Percentiles rank a stretch among this genome's conserved stretches.
Conservation (phyloP, 2,888 invertebrate genomes). For the Ochropacha duplaris region DNA sequence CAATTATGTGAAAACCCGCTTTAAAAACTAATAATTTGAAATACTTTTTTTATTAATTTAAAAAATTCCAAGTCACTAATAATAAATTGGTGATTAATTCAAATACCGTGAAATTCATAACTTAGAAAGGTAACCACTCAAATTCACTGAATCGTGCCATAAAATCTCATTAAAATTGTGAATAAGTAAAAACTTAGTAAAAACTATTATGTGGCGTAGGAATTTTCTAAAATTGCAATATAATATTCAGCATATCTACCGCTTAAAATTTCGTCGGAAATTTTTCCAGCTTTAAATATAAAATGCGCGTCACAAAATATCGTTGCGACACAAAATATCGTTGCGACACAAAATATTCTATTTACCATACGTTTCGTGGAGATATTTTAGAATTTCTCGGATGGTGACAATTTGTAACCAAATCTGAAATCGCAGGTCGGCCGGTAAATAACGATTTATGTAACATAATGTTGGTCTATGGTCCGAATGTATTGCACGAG, state of each 20-base stretch:
- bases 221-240: neutral
- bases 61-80: neutral
- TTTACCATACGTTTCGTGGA: slow-evolving; percentile 44
- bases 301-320: slow-evolving; percentile 26
- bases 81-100: neutral
- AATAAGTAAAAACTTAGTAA: neutral
- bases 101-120: neutral
- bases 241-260: neutral
- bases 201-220: neutral
- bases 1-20: too few relatives aligned
- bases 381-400: slow-evolving; percentile 56
- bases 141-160: neutral
- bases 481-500: too few relatives aligned
- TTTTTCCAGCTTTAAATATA: slow-evolving; percentile 10
- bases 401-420: slow-evolving; percentile 48
- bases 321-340: slow-evolving; percentile 41
- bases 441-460: slow-evolving; percentile 60
- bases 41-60: neutral
- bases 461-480: neutral
- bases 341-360: slow-evolving; percentile 48
- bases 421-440: slow-evolving; percentile 45
- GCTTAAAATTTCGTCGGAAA: neutral
- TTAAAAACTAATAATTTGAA: too few relatives aligned
- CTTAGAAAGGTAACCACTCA: neutral
- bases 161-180: neutral